phyloP scores from a whole-genome alignment of 2,888 invertebrate genomes.

The Notodonta ziczac region DNA sequence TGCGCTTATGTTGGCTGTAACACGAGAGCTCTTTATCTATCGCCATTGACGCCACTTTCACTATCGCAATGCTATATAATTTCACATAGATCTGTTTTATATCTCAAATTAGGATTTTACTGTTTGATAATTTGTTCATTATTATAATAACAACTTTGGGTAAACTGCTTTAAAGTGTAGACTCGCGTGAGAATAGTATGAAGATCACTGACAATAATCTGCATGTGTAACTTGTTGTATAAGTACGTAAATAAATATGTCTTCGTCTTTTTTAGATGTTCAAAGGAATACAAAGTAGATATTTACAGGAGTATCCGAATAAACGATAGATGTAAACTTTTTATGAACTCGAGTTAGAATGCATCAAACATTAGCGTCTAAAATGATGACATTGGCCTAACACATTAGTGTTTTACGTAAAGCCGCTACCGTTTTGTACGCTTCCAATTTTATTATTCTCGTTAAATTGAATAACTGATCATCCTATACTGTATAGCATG shows the following conservation, averaged over 20 bases:
- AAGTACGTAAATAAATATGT: too few species aligned
- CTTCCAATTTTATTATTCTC: slow-evolving; percentile 26
- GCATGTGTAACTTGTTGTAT: too few species aligned
- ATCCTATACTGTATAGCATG: slow-evolving; percentile 5
- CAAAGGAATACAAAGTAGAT: too few species aligned
- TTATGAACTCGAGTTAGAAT: background rate
- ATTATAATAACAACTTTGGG: background rate
- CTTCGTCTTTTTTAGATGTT: too few species aligned
- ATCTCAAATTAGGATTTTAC: slow-evolving; percentile 23
- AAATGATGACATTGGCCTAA: background rate
- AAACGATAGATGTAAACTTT: too few species aligned
- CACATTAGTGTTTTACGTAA: slow-evolving; percentile 17
- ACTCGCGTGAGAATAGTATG: too few species aligned
- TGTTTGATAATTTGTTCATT: background rate
- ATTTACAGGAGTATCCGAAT: too few species aligned
- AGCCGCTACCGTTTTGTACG: slow-evolving; percentile 16
- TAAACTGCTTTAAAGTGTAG: too few species aligned
- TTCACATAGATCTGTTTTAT: slow-evolving; percentile 20
- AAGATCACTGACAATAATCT: too few species aligned
- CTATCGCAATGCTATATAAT: slow-evolving; percentile 31
- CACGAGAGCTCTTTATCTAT: slow-evolving; percentile 32
- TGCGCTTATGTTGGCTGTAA: slow-evolving; percentile 29
- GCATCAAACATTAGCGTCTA: background rate
- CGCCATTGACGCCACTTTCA: slow-evolving; percentile 37
- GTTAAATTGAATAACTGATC: slow-evolving; percentile 22